Conservation (phyloP, 2,888 invertebrate genomes). For the Arrhopalites spinosus region DNA sequence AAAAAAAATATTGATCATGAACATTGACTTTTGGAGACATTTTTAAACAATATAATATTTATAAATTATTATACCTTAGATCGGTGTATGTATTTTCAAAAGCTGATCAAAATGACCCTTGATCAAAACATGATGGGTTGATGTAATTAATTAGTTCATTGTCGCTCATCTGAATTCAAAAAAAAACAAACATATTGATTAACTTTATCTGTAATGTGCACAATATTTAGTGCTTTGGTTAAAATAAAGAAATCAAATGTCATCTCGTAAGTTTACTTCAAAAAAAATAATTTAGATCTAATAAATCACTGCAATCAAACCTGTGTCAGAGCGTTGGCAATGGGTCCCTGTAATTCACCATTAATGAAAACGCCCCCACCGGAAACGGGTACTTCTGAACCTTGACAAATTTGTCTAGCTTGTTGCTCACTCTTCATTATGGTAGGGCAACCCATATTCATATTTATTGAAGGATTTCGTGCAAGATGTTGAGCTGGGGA, state of each 20-base stretch:
- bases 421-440: slow-evolving; percentile 14
- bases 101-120: slow-evolving; percentile 54
- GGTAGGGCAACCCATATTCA: slow-evolving; percentile 6
- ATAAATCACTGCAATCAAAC: background rate
- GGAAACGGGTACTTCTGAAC: background rate
- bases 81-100: background rate
- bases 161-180: slow-evolving; percentile 73
- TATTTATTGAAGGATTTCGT: background rate
- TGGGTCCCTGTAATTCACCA: slow-evolving; percentile 46
- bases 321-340: slow-evolving; percentile 66
- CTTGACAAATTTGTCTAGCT: background rate
- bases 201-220: too few species aligned
- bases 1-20: too few species aligned
- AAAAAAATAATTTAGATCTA: too few species aligned
- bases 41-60: too few species aligned
- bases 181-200: too few species aligned
- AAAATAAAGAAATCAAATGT: too few species aligned
- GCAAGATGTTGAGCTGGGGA: background rate
- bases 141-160: slow-evolving; percentile 86
- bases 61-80: too few species aligned
- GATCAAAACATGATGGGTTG: slow-evolving; percentile 87
- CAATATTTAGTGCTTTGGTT: too few species aligned
- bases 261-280: too few species aligned
- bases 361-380: slow-evolving; percentile 34
- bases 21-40: too few species aligned